Evolutionary conservation across 2,888 invertebrate species (phyloP).

Genomic region (Tetanocera ferruginea): DNA sequence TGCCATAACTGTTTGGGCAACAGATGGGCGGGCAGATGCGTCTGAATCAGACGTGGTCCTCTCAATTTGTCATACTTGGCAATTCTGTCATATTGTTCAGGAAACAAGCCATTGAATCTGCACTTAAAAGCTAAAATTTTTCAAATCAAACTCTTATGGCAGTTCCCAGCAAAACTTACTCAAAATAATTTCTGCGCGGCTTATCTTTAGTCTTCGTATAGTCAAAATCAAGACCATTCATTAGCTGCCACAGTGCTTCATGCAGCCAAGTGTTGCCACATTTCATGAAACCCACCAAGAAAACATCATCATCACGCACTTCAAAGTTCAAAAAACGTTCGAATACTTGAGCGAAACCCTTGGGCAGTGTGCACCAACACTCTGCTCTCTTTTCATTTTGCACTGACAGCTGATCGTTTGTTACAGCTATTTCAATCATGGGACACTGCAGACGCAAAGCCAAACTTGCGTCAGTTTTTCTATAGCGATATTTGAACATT

Average conservation of each 20-base stretch:
- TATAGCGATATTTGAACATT: too few relatives aligned
- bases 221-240: conserved; percentile 51
- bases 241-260: conserved; percentile 52
- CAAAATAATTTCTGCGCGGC: conserved; percentile 45
- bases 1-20: conserved; percentile 49
- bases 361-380: conserved; percentile 43
- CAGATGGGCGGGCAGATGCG: too few relatives aligned
- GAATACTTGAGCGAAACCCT: conserved; percentile 29
- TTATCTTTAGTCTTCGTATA: conserved; percentile 32
- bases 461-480: too few relatives aligned
- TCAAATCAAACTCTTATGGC: too few relatives aligned
- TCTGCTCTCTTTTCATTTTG: conserved; percentile 37
- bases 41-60: too few relatives aligned
- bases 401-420: too few relatives aligned
- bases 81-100: too few relatives aligned
- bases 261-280: conserved; percentile 55
- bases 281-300: conserved; percentile 50
- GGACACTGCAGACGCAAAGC: too few relatives aligned
- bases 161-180: conserved; percentile 49
- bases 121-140: too few relatives aligned
- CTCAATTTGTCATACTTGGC: too few relatives aligned
- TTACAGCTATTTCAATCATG: too few relatives aligned
- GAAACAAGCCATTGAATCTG: too few relatives aligned
- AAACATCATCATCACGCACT: conserved; percentile 50
- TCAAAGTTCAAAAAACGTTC: conserved; percentile 46